Conservation (phyloP, 2,113 vertebrate genomes). For the Budorcas taxicolor region DNA sequence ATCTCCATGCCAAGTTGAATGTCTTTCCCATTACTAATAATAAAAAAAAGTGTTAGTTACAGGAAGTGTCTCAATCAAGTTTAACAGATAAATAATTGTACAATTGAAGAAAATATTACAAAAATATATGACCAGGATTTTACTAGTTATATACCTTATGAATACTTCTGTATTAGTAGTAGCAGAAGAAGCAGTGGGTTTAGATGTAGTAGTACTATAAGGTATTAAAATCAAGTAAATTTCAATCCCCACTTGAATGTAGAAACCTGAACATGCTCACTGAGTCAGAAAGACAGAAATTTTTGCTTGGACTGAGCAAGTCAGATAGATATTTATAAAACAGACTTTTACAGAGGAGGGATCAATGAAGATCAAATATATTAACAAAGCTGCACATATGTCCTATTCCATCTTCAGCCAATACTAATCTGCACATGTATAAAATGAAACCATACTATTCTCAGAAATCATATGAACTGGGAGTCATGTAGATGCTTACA, state of each 20-base stretch:
- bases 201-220: background rate
- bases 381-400: background rate
- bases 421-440: background rate
- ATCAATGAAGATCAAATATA: background rate
- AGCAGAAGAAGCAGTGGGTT: background rate
- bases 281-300: background rate
- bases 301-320: background rate
- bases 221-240: background rate
- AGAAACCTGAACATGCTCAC: background rate
- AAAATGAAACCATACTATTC: background rate
- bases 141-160: background rate
- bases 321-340: background rate
- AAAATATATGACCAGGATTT: background rate
- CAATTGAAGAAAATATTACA: background rate
- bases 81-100: background rate
- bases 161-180: background rate
- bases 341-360: background rate
- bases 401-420: background rate
- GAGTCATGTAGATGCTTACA: background rate
- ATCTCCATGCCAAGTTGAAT: background rate
- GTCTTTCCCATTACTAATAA: background rate
- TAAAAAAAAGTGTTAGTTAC: background rate
- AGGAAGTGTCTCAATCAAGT: background rate
- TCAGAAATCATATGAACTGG: background rate
- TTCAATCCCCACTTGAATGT: background rate